A percentile compares a stretch with the other conserved stretches of the same genome.
Evolutionary conservation across 2,797 vertebrate genomes (phyloP).

Genomic region (Clarias fuscus): DNA sequence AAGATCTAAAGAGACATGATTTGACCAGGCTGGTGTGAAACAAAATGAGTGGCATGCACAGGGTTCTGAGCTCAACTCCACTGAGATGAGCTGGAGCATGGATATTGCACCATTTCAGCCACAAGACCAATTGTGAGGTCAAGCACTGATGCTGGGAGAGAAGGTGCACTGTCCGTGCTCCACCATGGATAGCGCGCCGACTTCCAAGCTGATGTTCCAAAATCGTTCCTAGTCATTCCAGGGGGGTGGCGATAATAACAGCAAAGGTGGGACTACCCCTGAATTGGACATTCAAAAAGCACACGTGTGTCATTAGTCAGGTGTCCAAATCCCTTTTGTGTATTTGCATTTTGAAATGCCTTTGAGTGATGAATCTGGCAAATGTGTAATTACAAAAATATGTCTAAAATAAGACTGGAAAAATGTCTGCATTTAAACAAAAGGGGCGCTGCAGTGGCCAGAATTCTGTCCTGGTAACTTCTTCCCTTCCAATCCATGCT

Average conservation of each 20-base stretch:
- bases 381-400: constrained; percentile 59
- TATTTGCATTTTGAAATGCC: background rate
- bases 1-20: background rate
- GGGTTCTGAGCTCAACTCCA: background rate
- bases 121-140: too few relatives aligned
- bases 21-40: background rate
- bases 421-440: constrained; percentile 64
- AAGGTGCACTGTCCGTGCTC: too few relatives aligned
- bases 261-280: background rate
- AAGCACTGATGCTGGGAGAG: too few relatives aligned
- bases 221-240: background rate
- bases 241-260: background rate
- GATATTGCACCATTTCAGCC: too few relatives aligned
- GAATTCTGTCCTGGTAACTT: constrained; percentile 19
- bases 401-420: constrained; percentile 56
- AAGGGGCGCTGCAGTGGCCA: background rate
- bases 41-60: background rate
- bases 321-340: background rate
- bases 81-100: constrained; percentile 27
- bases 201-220: too few relatives aligned
- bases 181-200: too few relatives aligned
- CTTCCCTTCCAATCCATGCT: constrained; percentile 4
- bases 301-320: background rate
- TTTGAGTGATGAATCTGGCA: background rate
- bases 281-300: background rate